Evolutionary conservation across 2,113 vertebrate species (phyloP), one percentile per base, ranked within the genome.

Genomic region (sheep (Ovis aries)): DNA sequence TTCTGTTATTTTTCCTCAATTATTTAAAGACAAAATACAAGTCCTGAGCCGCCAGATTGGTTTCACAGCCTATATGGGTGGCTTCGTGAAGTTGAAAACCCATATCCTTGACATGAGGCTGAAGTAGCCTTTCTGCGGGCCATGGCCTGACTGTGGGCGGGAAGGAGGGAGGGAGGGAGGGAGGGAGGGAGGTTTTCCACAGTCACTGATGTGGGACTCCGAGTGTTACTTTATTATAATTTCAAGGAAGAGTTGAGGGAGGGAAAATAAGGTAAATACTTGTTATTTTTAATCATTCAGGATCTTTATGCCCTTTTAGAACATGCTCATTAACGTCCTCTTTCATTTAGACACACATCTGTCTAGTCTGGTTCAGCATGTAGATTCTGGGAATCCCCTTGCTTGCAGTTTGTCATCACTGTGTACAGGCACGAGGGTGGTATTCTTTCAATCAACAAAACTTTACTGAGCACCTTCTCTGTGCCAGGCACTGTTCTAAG

Each of bases 231-330:
- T 90, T 60, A 25, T 92, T 94, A 82, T 23, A 19, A 62, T 87
- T 82, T 92, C 25, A 53, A 64, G 86, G 67, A 97, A 36, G 93
- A 48, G 53, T 67, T 81, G 8, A 40, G 43, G 48, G 43, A 83
- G 29, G 93, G 50, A 80, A 86, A 95, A 83, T 77, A 77, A 85
- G 92, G 53, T 95, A 88, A 97, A 94, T 96, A 87, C 57, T 96
- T 90, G 87, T 87, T 96, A 95, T 95, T 94, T 96, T 40, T 90
- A 94, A 83, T 55, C 78, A 57, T 62, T 57, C 0, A 0, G 31
- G 62, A 80, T 91, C 85, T 94, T 60, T 82, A 36, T 64, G 82
- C 81, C 78, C 91, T 84, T 96, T 92, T 60, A 90, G 85, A 90
- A 88, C 23, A 29, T 53, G 77, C n/a, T 97, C 40, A 67, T 96